Percentiles rank a stretch among this genome's conserved stretches.
Conservation (phyloP, 2,797 vertebrate species). For the Notamacropus eugenii region DNA sequence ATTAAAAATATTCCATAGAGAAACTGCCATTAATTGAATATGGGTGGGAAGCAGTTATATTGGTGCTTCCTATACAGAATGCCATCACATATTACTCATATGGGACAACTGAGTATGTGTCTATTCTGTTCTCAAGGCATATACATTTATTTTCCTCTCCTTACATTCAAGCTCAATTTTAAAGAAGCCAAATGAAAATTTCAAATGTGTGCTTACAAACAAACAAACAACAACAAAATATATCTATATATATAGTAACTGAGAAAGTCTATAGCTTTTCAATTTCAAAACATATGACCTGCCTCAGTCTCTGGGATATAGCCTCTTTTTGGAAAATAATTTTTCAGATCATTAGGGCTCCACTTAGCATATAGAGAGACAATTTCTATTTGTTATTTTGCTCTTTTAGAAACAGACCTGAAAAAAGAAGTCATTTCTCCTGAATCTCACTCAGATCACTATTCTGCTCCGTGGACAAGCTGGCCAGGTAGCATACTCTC, state of each 20-base stretch:
- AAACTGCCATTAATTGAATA: constrained; percentile 13
- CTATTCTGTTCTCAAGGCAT: background rate
- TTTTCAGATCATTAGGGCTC: background rate
- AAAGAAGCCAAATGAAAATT: constrained; percentile 22
- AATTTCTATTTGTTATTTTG: background rate
- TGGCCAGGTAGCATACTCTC: background rate
- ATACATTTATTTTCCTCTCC: constrained; percentile 38
- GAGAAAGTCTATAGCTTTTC: background rate
- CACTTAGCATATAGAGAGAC: background rate
- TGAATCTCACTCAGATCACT: background rate
- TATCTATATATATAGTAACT: background rate
- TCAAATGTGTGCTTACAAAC: background rate
- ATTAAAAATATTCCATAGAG: background rate
- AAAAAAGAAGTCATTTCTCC: background rate
- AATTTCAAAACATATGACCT: background rate
- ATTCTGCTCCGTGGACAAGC: background rate
- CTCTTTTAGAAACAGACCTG: background rate
- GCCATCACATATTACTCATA: background rate
- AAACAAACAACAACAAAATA: background rate
- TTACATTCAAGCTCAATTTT: constrained; percentile 42
- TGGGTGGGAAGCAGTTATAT: constrained; percentile 2
- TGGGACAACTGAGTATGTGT: constrained; percentile 3
- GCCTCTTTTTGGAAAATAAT: background rate
- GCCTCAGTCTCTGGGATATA: background rate
- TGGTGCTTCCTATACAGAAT: background rate